These are phyloP conservation scores for Muscicapa striata DNA, from an alignment of 2,797 vertebrate genomes.

Conservation along the genomic window DNA sequence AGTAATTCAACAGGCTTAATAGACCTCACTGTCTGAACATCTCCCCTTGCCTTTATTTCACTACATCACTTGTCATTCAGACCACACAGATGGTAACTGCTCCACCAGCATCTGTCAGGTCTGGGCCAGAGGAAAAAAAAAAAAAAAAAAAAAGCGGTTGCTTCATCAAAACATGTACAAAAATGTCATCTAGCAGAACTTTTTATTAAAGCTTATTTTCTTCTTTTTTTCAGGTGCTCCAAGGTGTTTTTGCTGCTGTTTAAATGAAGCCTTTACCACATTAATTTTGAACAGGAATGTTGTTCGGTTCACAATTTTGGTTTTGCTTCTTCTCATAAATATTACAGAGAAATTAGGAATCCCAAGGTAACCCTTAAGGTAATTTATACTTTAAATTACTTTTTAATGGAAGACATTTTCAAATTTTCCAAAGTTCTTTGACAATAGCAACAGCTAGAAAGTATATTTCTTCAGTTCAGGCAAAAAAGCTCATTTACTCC, in stretches of 20 bases:
- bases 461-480: neutral
- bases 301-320: neutral
- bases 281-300: neutral
- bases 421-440: neutral
- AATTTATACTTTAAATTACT: neutral
- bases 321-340: neutral
- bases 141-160: neutral
- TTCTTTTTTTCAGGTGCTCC: neutral
- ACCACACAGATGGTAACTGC: neutral
- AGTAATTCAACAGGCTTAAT: neutral
- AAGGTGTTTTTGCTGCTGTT: neutral
- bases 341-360: neutral
- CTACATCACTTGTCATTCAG: neutral
- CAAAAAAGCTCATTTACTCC: neutral
- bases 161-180: neutral
- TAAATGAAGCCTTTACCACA: neutral
- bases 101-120: neutral
- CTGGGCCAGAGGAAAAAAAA: neutral
- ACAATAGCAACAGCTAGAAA: neutral
- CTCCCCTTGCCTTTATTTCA: neutral
- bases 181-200: neutral
- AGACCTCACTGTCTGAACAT: neutral
- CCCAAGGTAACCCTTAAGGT: neutral
- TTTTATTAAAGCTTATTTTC: neutral
- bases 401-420: neutral